These are phyloP conservation scores for Geodia barretti DNA, from an alignment of 37 sponge, comb jelly and placozoan species.

Conservation along the genomic window DNA sequence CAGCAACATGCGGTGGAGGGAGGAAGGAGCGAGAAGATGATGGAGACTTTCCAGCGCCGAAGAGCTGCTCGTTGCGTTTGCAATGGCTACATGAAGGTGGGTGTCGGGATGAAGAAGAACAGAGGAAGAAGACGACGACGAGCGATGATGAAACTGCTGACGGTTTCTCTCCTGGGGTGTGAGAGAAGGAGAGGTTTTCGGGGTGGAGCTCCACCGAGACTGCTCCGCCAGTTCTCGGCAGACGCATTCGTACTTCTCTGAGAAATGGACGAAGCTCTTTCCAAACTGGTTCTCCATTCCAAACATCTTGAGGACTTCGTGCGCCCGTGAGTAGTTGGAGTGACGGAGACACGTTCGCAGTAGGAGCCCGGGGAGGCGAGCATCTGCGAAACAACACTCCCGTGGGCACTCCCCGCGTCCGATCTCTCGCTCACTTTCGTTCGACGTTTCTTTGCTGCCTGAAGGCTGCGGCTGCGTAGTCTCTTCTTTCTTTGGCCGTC, in stretches of 20 bases:
- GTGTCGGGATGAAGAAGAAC: neutral
- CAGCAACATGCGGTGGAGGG: constrained; percentile 60
- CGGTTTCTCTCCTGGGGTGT: neutral
- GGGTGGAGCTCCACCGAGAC: constrained; percentile 22
- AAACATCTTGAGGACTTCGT: constrained; percentile 85
- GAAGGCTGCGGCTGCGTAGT: constrained; percentile 20
- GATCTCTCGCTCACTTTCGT: neutral
- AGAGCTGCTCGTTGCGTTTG: constrained; percentile 41
- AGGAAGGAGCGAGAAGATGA: constrained; percentile 54
- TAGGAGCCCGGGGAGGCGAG: constrained; percentile 85
- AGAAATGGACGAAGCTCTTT: constrained; percentile 68
- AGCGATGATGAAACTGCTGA: neutral
- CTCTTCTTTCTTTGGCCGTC: constrained; percentile 16
- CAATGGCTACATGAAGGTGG: constrained; percentile 65
- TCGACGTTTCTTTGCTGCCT: constrained; percentile 14
- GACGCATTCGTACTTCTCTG: constrained; percentile 61
- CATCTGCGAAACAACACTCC: constrained; percentile 69
- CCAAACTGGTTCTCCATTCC: constrained; percentile 71
- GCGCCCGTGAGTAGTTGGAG: constrained; percentile 71
- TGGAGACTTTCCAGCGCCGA: constrained; percentile 58
- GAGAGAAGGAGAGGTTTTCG: neutral
- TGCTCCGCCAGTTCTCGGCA: constrained; percentile 43
- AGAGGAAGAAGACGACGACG: neutral
- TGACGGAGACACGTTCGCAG: constrained; percentile 77
- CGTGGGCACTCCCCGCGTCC: neutral